Base-by-base conservation (phyloP, 92 coral and sea anemone species). In the Zoanthus sociatus region DNA sequence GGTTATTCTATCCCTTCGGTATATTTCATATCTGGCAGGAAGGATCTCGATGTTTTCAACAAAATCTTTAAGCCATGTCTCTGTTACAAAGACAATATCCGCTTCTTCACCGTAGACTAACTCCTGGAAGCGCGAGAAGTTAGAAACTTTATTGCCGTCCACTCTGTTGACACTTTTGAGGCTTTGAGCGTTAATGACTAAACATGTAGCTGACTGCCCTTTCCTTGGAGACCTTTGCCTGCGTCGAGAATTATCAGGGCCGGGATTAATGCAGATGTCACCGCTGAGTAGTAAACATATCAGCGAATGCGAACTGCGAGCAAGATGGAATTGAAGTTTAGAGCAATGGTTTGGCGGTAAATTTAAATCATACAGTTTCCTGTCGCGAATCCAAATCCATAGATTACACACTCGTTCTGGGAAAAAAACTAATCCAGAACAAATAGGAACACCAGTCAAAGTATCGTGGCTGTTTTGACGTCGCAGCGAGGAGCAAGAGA, bases 181-280 rank as follows among this genome's bases (percentile, higher is more conserved):
- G 77, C 93, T 90, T 44, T 84, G 88, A 18, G 93, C 88, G 64
- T 91, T 87, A 78, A 90, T 79, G n/a, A 87, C 91, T 42, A 90
- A 87, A 74, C 93, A 87, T 64, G 67, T 86, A 67, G 75, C 87
- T 17, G 86, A 72, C 14, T 21, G 58, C 53, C 58, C 87, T 78
- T 63, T 78, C 71, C 71, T 66, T 3, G 71, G 71, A 66, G 71
- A 66, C 3, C n/a, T 66, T 1, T 66, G 20, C 71, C 2, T n/a
- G 8, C 4, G 7, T 66, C 42, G 42, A 37, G 42, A 37, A 37
- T 37, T 37, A 4, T 37, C 42, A 37, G 42, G 42, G 4, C 42
- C 42, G 2, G 42, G 4, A 4, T 37, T 37, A 37, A 37, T 37
- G 4, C 4, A 37, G 42, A 37, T 37, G 2, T 37, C 42, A 37